Conservation (phyloP, 2,888 invertebrate species). For the Lasiommata megera region DNA sequence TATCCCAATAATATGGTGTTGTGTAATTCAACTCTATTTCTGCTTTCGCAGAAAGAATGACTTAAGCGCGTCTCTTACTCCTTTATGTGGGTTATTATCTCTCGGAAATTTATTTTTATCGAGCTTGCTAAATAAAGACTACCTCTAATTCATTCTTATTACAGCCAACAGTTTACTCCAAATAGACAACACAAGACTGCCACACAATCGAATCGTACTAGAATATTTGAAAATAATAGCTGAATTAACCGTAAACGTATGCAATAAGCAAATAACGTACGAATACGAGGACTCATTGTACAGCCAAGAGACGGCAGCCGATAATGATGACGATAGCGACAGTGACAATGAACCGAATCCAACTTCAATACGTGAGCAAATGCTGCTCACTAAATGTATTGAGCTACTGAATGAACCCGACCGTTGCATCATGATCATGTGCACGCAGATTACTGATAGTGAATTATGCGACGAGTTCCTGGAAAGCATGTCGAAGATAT, state of each 20-base stretch:
- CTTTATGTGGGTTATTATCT: no score
- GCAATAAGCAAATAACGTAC: constrained; percentile 67
- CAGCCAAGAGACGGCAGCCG: constrained; percentile 67
- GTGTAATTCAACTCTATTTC: no score
- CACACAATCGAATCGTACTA: constrained; percentile 71
- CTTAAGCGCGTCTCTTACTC: no score
- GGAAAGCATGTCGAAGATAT: constrained; percentile 87
- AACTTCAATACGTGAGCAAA: constrained; percentile 68
- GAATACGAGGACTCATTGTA: constrained; percentile 73
- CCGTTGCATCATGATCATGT: constrained; percentile 60
- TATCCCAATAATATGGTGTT: no score
- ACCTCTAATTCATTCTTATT: constrained; percentile 1
- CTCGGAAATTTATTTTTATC: no score
- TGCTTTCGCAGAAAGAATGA: no score
- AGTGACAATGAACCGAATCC: constrained; percentile 77
- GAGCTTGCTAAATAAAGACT: no score
- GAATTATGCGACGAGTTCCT: constrained; percentile 80
- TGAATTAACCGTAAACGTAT: constrained; percentile 65
- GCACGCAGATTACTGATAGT: constrained; percentile 74
- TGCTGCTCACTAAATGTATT: constrained; percentile 80
- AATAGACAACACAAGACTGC: constrained; percentile 75
- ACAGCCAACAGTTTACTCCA: constrained; percentile 28
- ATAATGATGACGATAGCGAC: constrained; percentile 82
- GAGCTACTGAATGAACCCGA: constrained; percentile 84
- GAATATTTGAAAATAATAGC: constrained; percentile 71